Evolutionary conservation across 1,140 invertebrate species (phyloP).

Genomic region (Heliothis virescens): DNA sequence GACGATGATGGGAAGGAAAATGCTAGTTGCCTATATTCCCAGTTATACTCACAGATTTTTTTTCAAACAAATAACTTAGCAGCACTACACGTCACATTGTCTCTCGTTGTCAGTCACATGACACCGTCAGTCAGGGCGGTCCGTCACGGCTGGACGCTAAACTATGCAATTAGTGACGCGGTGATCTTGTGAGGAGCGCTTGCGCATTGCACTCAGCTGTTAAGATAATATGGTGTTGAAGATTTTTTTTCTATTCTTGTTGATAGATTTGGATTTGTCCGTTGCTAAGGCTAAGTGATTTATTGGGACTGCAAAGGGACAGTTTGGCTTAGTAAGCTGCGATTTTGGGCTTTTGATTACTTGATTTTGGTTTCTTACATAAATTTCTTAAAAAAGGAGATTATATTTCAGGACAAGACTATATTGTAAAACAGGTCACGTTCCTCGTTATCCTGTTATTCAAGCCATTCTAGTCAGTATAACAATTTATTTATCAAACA

Average conservation of each 20-base stretch:
- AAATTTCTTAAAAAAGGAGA: too few species aligned
- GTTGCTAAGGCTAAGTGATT: background rate
- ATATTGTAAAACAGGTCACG: too few species aligned
- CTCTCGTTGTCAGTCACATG: background rate
- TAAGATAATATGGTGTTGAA: background rate
- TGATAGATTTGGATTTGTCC: background rate
- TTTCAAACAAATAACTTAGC: background rate
- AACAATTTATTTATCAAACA: too few species aligned
- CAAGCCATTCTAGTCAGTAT: background rate
- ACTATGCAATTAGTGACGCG: slow-evolving; percentile 54
- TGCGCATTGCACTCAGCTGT: background rate
- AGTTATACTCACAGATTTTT: background rate
- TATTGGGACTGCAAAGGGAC: too few species aligned
- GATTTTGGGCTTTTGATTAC: too few species aligned
- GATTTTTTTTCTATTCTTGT: background rate
- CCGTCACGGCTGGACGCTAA: slow-evolving; percentile 54
- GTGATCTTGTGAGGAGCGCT: background rate
- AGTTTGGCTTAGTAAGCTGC: too few species aligned
- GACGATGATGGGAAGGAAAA: too few species aligned
- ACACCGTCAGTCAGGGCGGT: slow-evolving; percentile 41
- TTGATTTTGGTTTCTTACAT: too few species aligned
- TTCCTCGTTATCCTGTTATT: too few species aligned
- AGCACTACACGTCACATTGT: background rate
- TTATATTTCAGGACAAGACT: too few species aligned
- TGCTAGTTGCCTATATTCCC: too few species aligned